Percentiles rank a stretch among this genome's conserved stretches.
Evolutionary conservation across 2,797 vertebrate genomes (phyloP).

Genomic region (Mallotus villosus): DNA sequence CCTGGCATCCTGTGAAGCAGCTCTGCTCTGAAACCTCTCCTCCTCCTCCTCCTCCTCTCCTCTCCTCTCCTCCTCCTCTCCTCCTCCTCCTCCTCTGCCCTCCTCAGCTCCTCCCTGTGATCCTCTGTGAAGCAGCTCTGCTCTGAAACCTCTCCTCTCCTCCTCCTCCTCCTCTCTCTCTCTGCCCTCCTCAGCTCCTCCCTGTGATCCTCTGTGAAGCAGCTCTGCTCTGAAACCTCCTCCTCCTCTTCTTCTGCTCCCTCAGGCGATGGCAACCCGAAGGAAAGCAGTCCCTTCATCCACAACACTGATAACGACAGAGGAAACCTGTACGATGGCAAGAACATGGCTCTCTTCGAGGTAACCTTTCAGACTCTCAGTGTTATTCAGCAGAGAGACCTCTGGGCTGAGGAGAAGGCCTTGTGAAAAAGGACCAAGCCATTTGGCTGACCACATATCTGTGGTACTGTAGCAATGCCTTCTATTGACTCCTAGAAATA

Average conservation of each 20-base stretch:
- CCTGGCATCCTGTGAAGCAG: no score
- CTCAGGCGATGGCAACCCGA: constrained; percentile 85
- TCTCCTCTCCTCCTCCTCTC: no score
- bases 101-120: no score
- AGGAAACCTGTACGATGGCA: constrained; percentile 85
- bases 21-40: no score
- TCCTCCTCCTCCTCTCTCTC: no score
- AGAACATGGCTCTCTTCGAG: constrained; percentile 97
- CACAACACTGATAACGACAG: constrained; percentile 79
- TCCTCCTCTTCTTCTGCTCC: constrained; percentile 29
- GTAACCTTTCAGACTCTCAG: constrained; percentile 58
- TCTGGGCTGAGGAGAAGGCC: neutral
- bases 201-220: no score
- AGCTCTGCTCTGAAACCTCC: neutral
- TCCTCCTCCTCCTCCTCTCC: no score
- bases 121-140: no score
- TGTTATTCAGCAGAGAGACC: constrained; percentile 25
- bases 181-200: no score
- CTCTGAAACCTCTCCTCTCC: no score
- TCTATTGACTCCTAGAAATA: constrained; percentile 39
- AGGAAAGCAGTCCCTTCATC: constrained; percentile 90
- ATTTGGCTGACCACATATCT: constrained; percentile 44
- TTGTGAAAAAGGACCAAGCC: constrained; percentile 29
- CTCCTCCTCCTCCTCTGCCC: no score
- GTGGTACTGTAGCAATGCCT: constrained; percentile 33